Conservation (phyloP, 2,797 vertebrate species). For the Cossypha dichroa region DNA sequence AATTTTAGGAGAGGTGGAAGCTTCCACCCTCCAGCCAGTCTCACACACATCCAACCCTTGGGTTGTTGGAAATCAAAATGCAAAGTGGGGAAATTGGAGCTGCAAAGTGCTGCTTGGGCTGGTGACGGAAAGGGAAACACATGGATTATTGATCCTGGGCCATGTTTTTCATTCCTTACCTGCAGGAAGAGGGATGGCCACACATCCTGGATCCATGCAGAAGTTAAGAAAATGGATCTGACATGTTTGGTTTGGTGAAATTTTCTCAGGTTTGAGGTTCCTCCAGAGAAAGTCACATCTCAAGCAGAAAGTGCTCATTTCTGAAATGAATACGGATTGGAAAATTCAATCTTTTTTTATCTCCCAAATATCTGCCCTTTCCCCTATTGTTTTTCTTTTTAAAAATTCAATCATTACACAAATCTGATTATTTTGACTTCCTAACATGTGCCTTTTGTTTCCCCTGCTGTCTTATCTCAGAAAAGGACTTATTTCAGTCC, state of each 20-base stretch:
- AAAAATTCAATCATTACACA: not conserved
- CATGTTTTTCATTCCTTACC: accelerated
- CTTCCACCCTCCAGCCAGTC: not conserved
- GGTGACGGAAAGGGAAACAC: not conserved
- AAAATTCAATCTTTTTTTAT: not conserved
- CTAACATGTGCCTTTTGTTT: not conserved
- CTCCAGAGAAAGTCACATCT: not conserved
- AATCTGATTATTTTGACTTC: not conserved
- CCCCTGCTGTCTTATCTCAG: not conserved
- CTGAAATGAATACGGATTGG: not conserved
- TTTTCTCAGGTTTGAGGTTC: not conserved
- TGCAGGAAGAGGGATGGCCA: not conserved
- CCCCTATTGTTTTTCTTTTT: not conserved
- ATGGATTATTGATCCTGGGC: not conserved
- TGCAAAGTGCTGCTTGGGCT: not conserved
- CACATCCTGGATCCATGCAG: not conserved
- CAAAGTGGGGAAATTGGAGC: not conserved
- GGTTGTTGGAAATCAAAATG: not conserved
- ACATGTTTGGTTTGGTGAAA: not conserved
- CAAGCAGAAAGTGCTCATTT: not conserved
- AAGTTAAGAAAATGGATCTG: not conserved
- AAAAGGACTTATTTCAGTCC: not conserved
- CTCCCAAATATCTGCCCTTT: not conserved
- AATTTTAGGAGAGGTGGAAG: not conserved
- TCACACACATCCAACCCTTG: not conserved